Base-by-base conservation (phyloP, 2,797 vertebrate species). In the Mycteria americana region DNA sequence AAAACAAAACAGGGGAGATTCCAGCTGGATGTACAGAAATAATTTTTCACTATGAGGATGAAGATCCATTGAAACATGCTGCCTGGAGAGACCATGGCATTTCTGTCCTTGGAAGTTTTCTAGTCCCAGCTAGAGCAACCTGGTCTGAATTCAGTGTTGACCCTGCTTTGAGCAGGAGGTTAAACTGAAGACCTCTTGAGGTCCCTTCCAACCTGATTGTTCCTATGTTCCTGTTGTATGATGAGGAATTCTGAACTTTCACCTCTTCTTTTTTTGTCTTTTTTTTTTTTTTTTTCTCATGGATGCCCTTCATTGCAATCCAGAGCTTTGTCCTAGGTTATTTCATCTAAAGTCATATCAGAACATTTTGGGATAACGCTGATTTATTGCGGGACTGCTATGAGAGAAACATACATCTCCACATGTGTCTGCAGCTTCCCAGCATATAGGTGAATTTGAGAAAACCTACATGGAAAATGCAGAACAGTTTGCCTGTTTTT, bases 1-100 rank as follows among this genome's bases (percentile, higher is more conserved):
- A 64, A 78, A 77, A 45, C 0, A 2, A 73, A 67, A 79, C 22
- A 15, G 14, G 7, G n/a, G 30, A 67, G n/a, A 59, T 37, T 73
- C n/a, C 21, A 73, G 25, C 2, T 53, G n/a, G 14, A 79, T 67
- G 60, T n/a, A 35, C 12, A 53, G 28, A 51, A 51, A 21, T 30
- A 53, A 23, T 31, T 51, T 73, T 73, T 59, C n/a, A 60, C 21
- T 46, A 4, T 65, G 30, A 73, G 25, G 45, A 35, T 46, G 46
- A 46, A 60, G 25, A 65, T 4, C 22, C 39, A 39, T 59, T 59
- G 73, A 79, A 65, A 67, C 8, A 27, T 41, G 33, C 10, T 65
- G 25, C 67, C 53, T 53, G 39, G 18, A 30, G 12, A 65, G 21
- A 41, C 9, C 1, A 0, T 46, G 24, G 18, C 0, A 0, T 33